Evolutionary conservation across 2,888 invertebrate genomes (phyloP).

Genomic region (Noctua fimbriata): DNA sequence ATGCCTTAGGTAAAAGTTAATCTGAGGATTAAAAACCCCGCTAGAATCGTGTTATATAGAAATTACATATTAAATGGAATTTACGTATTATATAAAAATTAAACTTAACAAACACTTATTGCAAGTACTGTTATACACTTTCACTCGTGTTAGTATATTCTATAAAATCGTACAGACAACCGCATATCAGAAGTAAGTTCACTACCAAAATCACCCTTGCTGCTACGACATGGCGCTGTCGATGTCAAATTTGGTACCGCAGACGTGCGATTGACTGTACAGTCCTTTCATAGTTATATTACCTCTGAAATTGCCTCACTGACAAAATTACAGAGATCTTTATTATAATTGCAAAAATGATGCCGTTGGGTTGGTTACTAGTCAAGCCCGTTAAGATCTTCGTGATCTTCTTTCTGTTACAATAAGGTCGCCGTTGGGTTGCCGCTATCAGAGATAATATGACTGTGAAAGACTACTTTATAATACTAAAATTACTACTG

Average conservation of each 20-base stretch:
- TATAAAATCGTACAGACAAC: conserved; percentile 20
- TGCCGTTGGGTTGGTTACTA: not conserved
- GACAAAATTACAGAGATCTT: not conserved
- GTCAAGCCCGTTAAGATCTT: not conserved
- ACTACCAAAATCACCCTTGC: not conserved
- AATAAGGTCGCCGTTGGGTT: not conserved
- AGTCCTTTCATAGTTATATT: not conserved
- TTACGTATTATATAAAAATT: not conserved
- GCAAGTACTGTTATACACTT: conserved; percentile 9
- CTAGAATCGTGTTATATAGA: not conserved
- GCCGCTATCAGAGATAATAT: not conserved
- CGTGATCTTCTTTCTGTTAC: not conserved
- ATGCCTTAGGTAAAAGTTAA: not conserved
- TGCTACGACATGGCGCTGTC: not conserved
- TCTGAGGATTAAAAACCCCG: not conserved
- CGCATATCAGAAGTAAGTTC: conserved; percentile 1
- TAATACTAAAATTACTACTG: conserved; percentile 10
- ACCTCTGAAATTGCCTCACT: not conserved
- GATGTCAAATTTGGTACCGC: not conserved
- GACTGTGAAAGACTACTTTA: not conserved
- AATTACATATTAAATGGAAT: not conserved
- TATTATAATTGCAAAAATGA: not conserved
- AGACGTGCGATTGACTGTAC: not conserved
- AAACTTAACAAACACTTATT: conserved; percentile 8
- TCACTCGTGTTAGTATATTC: conserved; percentile 24